Base-by-base conservation (phyloP, 2,797 vertebrate genomes). In the Cichlasoma orientale region DNA sequence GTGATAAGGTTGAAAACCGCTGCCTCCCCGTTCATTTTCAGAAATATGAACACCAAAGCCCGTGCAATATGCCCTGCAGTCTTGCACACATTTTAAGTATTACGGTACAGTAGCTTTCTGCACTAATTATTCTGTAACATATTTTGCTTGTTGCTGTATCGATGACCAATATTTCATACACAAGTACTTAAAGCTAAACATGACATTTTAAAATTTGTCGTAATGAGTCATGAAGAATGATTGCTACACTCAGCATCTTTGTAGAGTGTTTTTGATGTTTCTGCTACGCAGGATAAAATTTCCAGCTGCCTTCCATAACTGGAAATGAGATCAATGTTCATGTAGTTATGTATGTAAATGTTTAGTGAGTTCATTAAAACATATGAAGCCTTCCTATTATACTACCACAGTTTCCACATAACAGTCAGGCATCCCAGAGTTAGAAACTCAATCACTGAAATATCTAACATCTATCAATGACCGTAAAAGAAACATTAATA, bases 11-110 rank as follows among this genome's bases (percentile, higher is more conserved):
- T 21, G 2, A 1, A 14, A 78, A 59, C 14, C 4, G 5, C 2
- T 78, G 75, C 31, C 68, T 2, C 14, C 75, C 75, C 23, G 68
- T 72, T 9, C 76, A 78, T 18, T 78, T 33, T 59, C 2, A 78
- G 23, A 8, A 27, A 66, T 66, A 47, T 47, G 23, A 29, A 0
- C 3, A 47, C 61, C 23, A 66, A 66, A 66, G 7, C 23, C 41
- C 38, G 47, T 27, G 41, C 10, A 0, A 47, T 1, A 19, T 12
- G 19, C 2, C 3, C 41, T 66, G 61, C 61, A 66, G 7, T 44
- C 38, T 23, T 66, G 38, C 61, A 27, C 18, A 3, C 11, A 47
- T 47, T 44, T 19, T 66, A 5, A 47, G 61, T 27, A 27, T 4
- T 66, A 16, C 1, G 23, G 23, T 27, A 47, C 0, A 47, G 41